Evolutionary conservation across 2,797 vertebrate species (phyloP), one percentile per base, ranked within the genome.

Genomic region (Setipinna tenuifilis): DNA sequence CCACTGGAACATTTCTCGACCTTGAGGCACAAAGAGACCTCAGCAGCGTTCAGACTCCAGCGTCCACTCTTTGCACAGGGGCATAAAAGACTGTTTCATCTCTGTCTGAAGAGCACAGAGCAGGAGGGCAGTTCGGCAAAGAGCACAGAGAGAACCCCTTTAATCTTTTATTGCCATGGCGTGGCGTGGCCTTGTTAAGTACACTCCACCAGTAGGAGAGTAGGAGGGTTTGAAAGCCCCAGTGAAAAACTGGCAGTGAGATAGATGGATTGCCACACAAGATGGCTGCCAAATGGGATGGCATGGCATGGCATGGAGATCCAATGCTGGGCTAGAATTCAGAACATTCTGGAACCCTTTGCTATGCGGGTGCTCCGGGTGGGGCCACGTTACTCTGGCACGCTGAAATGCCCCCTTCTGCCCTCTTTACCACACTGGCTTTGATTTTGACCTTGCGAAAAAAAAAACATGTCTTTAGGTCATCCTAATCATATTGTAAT

Each of bases 111-210:
- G 17, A 86, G 83, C 82, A 86, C 82, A 65, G 85, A 23, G 75
- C 59, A 85, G 12, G 87, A 89, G 87, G 86, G 88, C 85, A 85
- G 87, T 88, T 84, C 62, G 71, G 71, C 80, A 65, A 83, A 61
- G 35, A 86, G 75, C 35, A 54, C 31, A 82, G 81, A 82, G 88
- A 88, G 84, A 81, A 25, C 19, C 75, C 35, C 86, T 88, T 88
- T 89, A 82, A 90, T 89, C 85, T 81, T 25, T 21, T 0, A 62
- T 61, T 75, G 19, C 71, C 44, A 16, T 21, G 68, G 84, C 78
- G 31, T 21, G 68, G 84, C 78, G 83, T 83, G 28, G 61, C 71
- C 83, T 85, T 82, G 85, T 85, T 83, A 58, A 57, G 31, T 84
- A 82, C 57, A 54, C 57, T 84, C 84, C 46, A 83, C 82, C 65